A percentile compares a stretch with the other conserved stretches of the same genome.
phyloP scores from a whole-genome alignment of 2,888 invertebrate genomes.

The Netelia virgata region DNA sequence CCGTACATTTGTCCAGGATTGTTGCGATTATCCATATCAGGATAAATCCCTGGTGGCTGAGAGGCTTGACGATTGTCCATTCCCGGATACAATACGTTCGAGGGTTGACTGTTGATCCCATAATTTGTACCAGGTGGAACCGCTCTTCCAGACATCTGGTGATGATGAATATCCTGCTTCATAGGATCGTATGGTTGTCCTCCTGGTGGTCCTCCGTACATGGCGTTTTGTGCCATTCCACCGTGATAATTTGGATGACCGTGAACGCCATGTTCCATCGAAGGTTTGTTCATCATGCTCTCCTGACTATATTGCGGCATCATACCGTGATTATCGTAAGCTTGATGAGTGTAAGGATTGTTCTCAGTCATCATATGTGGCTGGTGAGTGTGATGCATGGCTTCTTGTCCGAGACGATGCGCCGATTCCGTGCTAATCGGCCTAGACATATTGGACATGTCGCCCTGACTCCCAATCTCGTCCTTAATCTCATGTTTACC shows the following conservation, averaged over 20 bases:
- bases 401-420: constrained; percentile 76
- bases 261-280: constrained; percentile 71
- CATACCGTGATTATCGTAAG: constrained; percentile 76
- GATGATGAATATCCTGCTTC: constrained; percentile 77
- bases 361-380: constrained; percentile 74
- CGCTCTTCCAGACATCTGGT: constrained; percentile 71
- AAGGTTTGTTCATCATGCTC: constrained; percentile 74
- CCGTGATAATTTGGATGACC: constrained; percentile 76
- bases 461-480: constrained; percentile 79
- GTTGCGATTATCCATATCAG: constrained; percentile 74
- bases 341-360: constrained; percentile 74
- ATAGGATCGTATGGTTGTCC: constrained; percentile 73
- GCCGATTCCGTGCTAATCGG: constrained; percentile 78
- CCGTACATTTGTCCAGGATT: constrained; percentile 72
- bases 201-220: constrained; percentile 74
- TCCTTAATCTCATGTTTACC: constrained; percentile 81
- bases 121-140: constrained; percentile 72
- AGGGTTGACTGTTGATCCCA: constrained; percentile 71
- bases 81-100: constrained; percentile 70
- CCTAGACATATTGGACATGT: constrained; percentile 78
- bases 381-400: constrained; percentile 71
- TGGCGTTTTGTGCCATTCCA: constrained; percentile 75
- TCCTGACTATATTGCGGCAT: constrained; percentile 76
- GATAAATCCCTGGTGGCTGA: constrained; percentile 70
- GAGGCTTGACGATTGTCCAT: constrained; percentile 71